Conservation (phyloP, 37 sponge, comb jelly and placozoan species). For the Aphrocallistes beatrix region DNA sequence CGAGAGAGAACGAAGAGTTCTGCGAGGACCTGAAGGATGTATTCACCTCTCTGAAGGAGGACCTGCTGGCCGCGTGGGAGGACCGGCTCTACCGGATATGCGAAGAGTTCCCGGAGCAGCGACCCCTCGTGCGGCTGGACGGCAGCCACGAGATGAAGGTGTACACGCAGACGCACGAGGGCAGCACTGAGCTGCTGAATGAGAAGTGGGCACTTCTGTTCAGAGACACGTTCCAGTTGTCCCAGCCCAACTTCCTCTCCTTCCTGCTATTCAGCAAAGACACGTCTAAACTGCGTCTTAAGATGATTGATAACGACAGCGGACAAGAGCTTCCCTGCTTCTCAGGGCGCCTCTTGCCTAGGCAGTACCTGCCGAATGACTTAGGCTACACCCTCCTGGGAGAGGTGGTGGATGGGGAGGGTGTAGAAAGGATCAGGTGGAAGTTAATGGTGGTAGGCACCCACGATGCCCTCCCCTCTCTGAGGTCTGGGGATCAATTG, state of each 20-base stretch:
- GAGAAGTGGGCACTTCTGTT: conserved; percentile 51
- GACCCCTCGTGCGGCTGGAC: background rate
- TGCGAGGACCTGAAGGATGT: background rate
- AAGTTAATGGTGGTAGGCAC: conserved; percentile 31
- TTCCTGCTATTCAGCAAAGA: conserved; percentile 23
- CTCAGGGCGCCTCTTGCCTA: conserved; percentile 38
- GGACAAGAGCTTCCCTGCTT: conserved; percentile 55
- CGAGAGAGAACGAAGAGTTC: background rate
- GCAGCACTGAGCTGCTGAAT: background rate
- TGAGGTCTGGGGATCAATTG: background rate
- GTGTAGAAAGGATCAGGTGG: conserved; percentile 28
- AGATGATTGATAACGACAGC: conserved; percentile 76
- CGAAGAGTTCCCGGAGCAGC: background rate
- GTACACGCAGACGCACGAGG: conserved; percentile 2
- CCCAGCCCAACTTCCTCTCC: conserved; percentile 12
- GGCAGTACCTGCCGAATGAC: conserved; percentile 43
- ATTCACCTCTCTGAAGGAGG: background rate
- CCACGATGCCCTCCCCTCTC: conserved; percentile 16
- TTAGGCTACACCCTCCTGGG: conserved; percentile 23
- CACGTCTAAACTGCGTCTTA: conserved; percentile 27
- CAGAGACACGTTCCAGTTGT: conserved; percentile 25
- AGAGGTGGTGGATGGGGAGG: conserved; percentile 10
- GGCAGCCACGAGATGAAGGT: background rate
- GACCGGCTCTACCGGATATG: background rate
- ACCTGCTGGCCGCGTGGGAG: conserved; percentile 1